phyloP scores from a whole-genome alignment of 2,113 vertebrate genomes.

The Lutjanus erythropterus region DNA sequence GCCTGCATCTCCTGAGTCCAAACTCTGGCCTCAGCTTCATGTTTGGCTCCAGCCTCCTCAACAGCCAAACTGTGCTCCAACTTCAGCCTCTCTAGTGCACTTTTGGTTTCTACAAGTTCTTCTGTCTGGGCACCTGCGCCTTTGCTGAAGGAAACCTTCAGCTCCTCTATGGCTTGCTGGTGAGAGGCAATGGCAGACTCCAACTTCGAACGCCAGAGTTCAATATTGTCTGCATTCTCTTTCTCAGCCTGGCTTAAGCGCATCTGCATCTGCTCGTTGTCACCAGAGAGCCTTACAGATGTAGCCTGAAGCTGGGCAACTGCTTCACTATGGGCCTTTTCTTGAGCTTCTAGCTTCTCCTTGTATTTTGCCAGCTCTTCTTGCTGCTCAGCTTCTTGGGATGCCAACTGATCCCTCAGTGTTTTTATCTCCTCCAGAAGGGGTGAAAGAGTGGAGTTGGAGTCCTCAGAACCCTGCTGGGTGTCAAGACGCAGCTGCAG shows the following conservation, averaged over 20 bases:
- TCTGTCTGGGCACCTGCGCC: slow-evolving; percentile 85
- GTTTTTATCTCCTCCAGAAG: slow-evolving; percentile 91
- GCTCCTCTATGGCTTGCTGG: slow-evolving; percentile 92
- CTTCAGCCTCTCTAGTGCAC: slow-evolving; percentile 88
- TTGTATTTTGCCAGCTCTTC: slow-evolving; percentile 83
- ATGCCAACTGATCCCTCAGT: slow-evolving; percentile 89
- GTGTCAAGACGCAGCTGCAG: slow-evolving; percentile 89
- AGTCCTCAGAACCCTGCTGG: slow-evolving; percentile 83
- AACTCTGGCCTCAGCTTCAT: slow-evolving; percentile 79
- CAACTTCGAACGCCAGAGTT: slow-evolving; percentile 91
- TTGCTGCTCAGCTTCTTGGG: slow-evolving; percentile 83
- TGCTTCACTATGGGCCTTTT: slow-evolving; percentile 86
- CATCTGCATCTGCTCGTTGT: slow-evolving; percentile 90
- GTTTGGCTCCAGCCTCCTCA: slow-evolving; percentile 82
- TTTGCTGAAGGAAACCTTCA: slow-evolving; percentile 91
- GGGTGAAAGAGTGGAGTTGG: slow-evolving; percentile 85
- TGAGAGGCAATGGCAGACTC: slow-evolving; percentile 89
- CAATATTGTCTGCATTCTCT: slow-evolving; percentile 87
- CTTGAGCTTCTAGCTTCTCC: slow-evolving; percentile 85
- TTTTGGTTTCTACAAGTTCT: slow-evolving; percentile 89
- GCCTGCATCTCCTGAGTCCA: slow-evolving; percentile 83
- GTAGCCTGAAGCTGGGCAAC: slow-evolving; percentile 84
- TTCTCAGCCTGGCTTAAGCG: slow-evolving; percentile 90
- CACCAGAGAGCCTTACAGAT: slow-evolving; percentile 86
- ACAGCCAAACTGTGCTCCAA: slow-evolving; percentile 86